Conservation (phyloP, 30 jellyfish, hydroid and myxozoan species). For the Pelagia noctiluca region DNA sequence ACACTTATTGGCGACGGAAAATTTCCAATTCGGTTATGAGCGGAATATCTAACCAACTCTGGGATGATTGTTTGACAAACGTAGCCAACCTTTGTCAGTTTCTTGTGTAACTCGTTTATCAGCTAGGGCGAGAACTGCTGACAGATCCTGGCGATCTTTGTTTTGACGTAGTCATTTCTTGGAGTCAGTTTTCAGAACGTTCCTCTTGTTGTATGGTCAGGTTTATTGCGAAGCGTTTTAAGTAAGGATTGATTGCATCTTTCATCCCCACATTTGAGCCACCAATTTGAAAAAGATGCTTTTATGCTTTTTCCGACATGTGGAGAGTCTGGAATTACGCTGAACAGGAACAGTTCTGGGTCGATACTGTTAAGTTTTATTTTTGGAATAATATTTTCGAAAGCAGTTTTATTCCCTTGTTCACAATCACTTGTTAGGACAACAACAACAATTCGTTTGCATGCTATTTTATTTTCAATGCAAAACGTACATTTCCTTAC, state of each 20-base stretch:
- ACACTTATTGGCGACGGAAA: slow-evolving; percentile 55
- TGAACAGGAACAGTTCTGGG: slow-evolving; percentile 13
- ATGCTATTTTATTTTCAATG: not conserved
- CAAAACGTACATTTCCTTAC: not conserved
- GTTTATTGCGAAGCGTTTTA: slow-evolving; percentile 7
- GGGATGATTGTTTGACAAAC: slow-evolving; percentile 47
- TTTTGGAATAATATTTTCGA: slow-evolving; percentile 3
- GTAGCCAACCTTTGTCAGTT: slow-evolving; percentile 27
- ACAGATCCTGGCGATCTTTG: slow-evolving; percentile 29
- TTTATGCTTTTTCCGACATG: slow-evolving; percentile 16
- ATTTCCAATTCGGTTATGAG: slow-evolving; percentile 36
- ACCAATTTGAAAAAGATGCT: slow-evolving; percentile 16
- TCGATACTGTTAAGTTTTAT: slow-evolving; percentile 17
- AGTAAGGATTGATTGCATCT: slow-evolving; percentile 19
- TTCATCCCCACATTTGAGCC: slow-evolving; percentile 27
- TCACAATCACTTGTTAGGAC: not conserved
- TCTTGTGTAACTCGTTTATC: slow-evolving; percentile 24
- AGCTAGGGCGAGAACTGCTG: slow-evolving; percentile 34
- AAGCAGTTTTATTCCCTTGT: not conserved
- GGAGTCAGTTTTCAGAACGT: not conserved
- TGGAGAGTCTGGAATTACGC: slow-evolving; percentile 16
- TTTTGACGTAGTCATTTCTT: slow-evolving; percentile 5
- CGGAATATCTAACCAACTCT: slow-evolving; percentile 29
- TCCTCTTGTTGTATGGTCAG: slow-evolving; percentile 9
- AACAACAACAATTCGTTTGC: not conserved